Percentiles rank a stretch among this genome's conserved stretches.
phyloP scores from a whole-genome alignment of 2,888 invertebrate species.

The Caenorhabditis virilis region DNA sequence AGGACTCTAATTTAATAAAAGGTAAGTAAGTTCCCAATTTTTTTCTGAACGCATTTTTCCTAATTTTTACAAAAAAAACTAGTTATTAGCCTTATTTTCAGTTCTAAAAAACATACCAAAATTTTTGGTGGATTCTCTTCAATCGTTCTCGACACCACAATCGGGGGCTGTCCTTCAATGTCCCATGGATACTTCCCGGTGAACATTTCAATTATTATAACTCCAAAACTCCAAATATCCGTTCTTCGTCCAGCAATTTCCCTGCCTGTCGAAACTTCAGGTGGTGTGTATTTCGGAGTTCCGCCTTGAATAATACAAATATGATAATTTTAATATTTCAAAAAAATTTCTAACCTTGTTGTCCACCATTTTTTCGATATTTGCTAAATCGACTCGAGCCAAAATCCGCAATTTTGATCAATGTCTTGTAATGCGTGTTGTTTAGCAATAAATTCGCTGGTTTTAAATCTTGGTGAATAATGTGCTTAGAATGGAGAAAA shows the following conservation, averaged over 20 bases:
- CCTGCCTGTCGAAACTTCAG: conserved; percentile 40
- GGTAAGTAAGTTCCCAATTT: no score
- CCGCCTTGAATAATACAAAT: conserved; percentile 21
- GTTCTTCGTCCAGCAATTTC: conserved; percentile 42
- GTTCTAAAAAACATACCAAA: not conserved
- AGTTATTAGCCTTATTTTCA: not conserved
- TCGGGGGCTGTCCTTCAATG: conserved; percentile 29
- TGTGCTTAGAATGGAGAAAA: conserved; percentile 71
- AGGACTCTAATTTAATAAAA: no score
- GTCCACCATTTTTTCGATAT: conserved; percentile 10
- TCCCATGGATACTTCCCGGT: conserved; percentile 53
- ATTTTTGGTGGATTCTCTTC: conserved; percentile 19
- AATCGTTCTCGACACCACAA: conserved; percentile 17
- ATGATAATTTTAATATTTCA: not conserved
- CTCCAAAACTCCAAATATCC: conserved; percentile 63
- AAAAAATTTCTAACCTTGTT: conserved; percentile 10
- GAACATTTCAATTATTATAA: conserved; percentile 53
- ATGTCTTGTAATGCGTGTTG: conserved; percentile 66
- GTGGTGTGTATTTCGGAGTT: conserved; percentile 61
- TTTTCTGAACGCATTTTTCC: conserved; percentile 6
- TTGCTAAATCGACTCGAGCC: conserved; percentile 69
- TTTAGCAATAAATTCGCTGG: conserved; percentile 71
- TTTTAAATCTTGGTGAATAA: conserved; percentile 72
- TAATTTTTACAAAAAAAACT: not conserved
- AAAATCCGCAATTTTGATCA: conserved; percentile 71